Evolutionary conservation across 2,113 vertebrate species (phyloP).

Genomic region (Tachycineta bicolor): DNA sequence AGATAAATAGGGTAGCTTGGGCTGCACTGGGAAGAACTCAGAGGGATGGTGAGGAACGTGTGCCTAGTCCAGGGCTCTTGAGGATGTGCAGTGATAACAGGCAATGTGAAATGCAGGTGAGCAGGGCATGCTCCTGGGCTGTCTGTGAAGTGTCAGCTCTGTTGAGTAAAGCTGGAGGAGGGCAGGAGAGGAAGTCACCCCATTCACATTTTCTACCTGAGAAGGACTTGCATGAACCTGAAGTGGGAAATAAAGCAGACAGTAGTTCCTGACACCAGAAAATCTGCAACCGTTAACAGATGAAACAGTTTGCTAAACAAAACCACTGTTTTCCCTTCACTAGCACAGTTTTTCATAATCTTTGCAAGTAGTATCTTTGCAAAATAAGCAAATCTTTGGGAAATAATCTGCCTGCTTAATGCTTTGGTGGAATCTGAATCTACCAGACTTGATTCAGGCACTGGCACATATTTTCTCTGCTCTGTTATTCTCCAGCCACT

Average conservation of each 20-base stretch:
- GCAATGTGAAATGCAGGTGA: neutral
- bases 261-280: neutral
- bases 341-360: neutral
- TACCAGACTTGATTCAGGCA: neutral
- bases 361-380: neutral
- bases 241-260: neutral
- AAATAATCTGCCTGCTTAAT: neutral
- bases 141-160: fast-evolving
- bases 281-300: neutral
- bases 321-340: neutral
- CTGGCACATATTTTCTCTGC: neutral
- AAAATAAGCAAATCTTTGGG: neutral
- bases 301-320: neutral
- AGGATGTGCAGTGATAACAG: neutral
- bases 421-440: neutral
- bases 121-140: neutral
- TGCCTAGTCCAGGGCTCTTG: too few species aligned
- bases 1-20: fast-evolving
- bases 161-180: neutral
- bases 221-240: neutral
- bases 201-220: neutral
- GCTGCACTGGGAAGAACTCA: neutral
- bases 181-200: neutral
- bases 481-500: neutral
- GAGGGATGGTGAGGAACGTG: neutral